Evolutionary conservation across 2,888 invertebrate genomes (phyloP).

Genomic region (Macaria liturata): DNA sequence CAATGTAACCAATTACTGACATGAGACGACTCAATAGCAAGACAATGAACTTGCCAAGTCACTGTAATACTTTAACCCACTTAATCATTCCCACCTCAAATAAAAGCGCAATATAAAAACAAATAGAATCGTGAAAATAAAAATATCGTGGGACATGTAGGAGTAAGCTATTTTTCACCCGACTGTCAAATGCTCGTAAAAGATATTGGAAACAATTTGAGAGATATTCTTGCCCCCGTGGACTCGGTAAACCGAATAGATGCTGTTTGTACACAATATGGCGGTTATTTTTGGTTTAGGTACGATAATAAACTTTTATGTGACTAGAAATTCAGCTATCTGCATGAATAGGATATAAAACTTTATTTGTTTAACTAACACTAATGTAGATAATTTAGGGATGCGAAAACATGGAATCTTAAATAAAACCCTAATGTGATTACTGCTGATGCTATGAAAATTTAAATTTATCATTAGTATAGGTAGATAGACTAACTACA

Average conservation of each 20-base stretch:
- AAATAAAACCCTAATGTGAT: too few species aligned
- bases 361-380: too few species aligned
- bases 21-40: neutral
- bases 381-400: too few species aligned
- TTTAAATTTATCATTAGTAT: too few species aligned
- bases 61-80: neutral
- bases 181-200: slow-evolving; percentile 75
- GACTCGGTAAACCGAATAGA: slow-evolving; percentile 42
- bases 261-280: slow-evolving; percentile 26
- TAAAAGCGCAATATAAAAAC: slow-evolving; percentile 24
- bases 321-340: too few species aligned
- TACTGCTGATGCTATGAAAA: too few species aligned
- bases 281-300: too few species aligned
- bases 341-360: too few species aligned
- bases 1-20: too few species aligned
- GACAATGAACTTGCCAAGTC: neutral
- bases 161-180: slow-evolving; percentile 65
- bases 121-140: slow-evolving; percentile 60
- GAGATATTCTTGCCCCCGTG: slow-evolving; percentile 63
- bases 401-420: too few species aligned
- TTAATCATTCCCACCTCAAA: slow-evolving; percentile 17
- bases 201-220: slow-evolving; percentile 79
- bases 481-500: too few species aligned
- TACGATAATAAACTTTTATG: too few species aligned
- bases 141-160: slow-evolving; percentile 57